These are phyloP conservation scores for Ceyx cyanopectus DNA, from an alignment of 2,113 vertebrate species.

Conservation along the genomic window DNA sequence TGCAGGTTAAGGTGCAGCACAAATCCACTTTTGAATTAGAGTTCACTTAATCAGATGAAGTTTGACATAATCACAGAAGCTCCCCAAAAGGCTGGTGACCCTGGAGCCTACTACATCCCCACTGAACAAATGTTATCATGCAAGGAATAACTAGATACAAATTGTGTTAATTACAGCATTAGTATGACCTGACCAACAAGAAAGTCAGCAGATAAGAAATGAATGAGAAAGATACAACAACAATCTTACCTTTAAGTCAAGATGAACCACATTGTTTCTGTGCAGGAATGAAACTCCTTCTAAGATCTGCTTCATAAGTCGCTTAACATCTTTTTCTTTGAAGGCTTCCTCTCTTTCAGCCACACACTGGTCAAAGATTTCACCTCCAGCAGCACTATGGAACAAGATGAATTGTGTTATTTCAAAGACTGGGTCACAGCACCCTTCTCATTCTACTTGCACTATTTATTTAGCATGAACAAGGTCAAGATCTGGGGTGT, in stretches of 20 bases:
- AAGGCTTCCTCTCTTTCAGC: conserved; percentile 93
- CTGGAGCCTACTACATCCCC: background rate
- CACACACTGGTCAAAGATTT: conserved; percentile 95
- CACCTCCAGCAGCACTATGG: conserved; percentile 91
- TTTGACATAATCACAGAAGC: background rate
- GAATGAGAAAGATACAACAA: background rate
- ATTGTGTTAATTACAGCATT: background rate
- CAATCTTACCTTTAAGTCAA: conserved; percentile 90
- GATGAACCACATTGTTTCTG: conserved; percentile 88
- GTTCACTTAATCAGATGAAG: background rate
- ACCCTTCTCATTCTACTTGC: background rate
- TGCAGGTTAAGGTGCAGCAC: background rate
- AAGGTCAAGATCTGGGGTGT: background rate
- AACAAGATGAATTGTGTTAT: background rate
- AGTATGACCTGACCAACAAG: background rate
- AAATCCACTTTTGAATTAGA: background rate
- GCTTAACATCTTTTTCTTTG: conserved; percentile 92
- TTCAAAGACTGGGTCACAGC: background rate
- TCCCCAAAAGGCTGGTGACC: background rate
- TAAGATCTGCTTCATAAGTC: conserved; percentile 91
- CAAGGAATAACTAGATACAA: background rate
- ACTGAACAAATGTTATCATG: background rate
- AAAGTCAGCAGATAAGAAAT: background rate
- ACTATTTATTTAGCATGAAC: background rate
- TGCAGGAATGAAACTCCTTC: conserved; percentile 91